Base-by-base conservation (phyloP, 1,140 invertebrate species). In the Drepana arcuata region DNA sequence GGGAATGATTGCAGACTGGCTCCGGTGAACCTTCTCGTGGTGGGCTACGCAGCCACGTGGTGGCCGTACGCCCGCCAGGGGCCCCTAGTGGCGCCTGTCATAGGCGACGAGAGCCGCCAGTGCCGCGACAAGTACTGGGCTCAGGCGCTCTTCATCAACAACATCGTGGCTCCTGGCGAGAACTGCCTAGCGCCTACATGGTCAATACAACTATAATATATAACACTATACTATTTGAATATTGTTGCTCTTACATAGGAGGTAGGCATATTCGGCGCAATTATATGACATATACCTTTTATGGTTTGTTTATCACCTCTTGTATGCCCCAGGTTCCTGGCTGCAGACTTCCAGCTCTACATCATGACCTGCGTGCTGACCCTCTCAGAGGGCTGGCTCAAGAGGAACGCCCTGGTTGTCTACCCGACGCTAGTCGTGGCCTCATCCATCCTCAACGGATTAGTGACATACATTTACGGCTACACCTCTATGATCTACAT, bases 71-170 rank as follows among this genome's bases (percentile, higher is more conserved):
- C 39, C 4, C 42, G 64, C 1, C 30, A 41, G 15, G 74, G 74
- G 0, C 73, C 79, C 2, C 45, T 68, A 48, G 73, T 72, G 71
- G 6, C 37, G 0, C 13, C 35, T 2, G 18, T 60, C 3, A 58
- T 72, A 7, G 46, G 37, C 3, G 34, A 46, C 0, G 86, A 87
- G 36, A 69, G 70, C 10, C 58, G 81, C 1, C 61, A 69, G 24
- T 91, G 89, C 42, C 70, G 84, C 0, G 54, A 79, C 9, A 86
- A 86, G 47, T 90, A 89, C 87, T 90, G 88, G 88, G 68, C 84
- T 1, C 90, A 89, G 53, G 59, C 87, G 0, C 62, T 91, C 2
- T 90, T 87, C 41, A 41, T 90, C 0, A 88, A 89, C 49, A 91
- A 90, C 49, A 37, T 73, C 3, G 21, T 73, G 1, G 10, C 51